Evolutionary conservation across 1,140 invertebrate genomes (phyloP).

Genomic region (Drosophila repletoides): DNA sequence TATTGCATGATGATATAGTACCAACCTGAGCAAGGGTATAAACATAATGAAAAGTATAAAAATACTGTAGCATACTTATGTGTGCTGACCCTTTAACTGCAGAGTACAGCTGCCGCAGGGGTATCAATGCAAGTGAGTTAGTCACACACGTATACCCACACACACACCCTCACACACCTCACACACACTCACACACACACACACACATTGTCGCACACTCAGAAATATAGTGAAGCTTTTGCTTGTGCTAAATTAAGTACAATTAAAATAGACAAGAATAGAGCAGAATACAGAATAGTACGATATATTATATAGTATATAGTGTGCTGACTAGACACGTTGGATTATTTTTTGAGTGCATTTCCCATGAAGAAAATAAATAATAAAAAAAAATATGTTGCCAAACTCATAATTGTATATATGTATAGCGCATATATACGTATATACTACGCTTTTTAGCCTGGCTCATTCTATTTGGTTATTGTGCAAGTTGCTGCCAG

Average conservation of each 20-base stretch:
- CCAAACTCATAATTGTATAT: conserved; percentile 1
- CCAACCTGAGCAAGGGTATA: too few relatives aligned
- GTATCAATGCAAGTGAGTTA: conserved; percentile 24
- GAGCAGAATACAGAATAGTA: conserved; percentile 17
- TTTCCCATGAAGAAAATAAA: neutral
- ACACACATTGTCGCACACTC: neutral
- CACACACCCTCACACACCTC: neutral
- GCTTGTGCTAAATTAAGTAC: conserved; percentile 58
- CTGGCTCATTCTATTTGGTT: conserved; percentile 5
- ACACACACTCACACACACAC: conserved; percentile 5
- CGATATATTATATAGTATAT: conserved; percentile 26
- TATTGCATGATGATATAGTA: too few relatives aligned
- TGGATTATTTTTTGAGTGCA: conserved; percentile 26
- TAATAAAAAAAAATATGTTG: neutral
- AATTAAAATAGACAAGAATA: conserved; percentile 54
- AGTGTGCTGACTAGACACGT: conserved; percentile 44
- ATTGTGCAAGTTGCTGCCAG: conserved; percentile 11
- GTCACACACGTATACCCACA: conserved; percentile 1
- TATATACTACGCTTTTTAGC: neutral
- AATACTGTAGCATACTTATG: conserved; percentile 39
- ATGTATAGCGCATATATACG: neutral
- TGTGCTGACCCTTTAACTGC: conserved; percentile 45
- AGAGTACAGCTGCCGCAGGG: conserved; percentile 7
- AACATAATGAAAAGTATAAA: neutral
- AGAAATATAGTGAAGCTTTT: conserved; percentile 1